Conservation (phyloP, 2,113 vertebrate genomes). For the Ceyx margarethae region DNA sequence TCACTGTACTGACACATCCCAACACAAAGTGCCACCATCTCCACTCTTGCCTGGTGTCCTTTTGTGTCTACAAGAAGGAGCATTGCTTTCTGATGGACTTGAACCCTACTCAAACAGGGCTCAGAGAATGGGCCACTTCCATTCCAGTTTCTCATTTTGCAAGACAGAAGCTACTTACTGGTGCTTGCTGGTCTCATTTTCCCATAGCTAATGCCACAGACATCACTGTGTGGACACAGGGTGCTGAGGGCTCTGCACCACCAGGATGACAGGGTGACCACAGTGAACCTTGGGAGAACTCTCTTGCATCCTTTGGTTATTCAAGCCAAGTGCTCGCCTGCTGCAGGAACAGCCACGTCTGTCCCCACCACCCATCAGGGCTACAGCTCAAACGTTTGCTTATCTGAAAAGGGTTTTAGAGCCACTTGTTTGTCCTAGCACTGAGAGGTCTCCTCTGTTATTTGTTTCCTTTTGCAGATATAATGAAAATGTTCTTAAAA, state of each 20-base stretch:
- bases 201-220: background rate
- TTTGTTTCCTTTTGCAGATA: background rate
- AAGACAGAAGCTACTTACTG: background rate
- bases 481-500: background rate
- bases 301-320: background rate
- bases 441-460: conserved; percentile 15
- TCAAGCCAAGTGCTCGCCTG: background rate
- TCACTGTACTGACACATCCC: background rate
- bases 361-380: background rate
- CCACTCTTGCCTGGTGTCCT: background rate
- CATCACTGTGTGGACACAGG: rapidly evolving
- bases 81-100: background rate
- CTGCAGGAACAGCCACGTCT: background rate
- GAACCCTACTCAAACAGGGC: background rate
- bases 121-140: background rate
- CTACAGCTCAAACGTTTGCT: background rate
- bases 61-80: background rate
- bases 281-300: background rate
- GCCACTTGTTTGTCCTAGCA: background rate
- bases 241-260: background rate
- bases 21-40: background rate
- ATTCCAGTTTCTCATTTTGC: background rate
- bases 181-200: background rate
- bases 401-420: background rate
- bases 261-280: background rate